Evolutionary conservation across 2,888 invertebrate genomes (phyloP), one percentile per base, ranked within the genome.

Genomic region (Drosophila algonquin): DNA sequence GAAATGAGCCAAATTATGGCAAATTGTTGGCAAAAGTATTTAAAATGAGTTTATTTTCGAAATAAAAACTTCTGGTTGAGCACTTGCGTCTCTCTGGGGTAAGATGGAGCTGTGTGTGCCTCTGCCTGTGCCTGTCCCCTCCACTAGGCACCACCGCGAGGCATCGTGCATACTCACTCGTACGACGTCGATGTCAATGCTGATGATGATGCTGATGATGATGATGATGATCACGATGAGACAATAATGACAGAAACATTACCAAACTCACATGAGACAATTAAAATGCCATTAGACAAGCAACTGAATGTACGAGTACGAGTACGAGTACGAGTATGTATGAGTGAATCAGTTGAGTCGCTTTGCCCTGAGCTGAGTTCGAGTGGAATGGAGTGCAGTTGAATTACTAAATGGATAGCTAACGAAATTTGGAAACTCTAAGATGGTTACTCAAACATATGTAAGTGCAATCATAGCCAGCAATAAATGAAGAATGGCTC

Each of bases 1-100:
- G 77, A 85, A 85, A 85, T 85, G 87, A 83, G 87, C 89, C 87
- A 85, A 85, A 85, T 85, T 85, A 89, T 85, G 81, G 89, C 84
- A 85, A 85, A 85, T 85, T 85, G 84, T 85, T 85, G 76, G 87
- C 79, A 73, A 89, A 89, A 85, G 84, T 85, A 85, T 85, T 85
- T 89, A 85, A 85, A 87, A 87, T 87, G 84, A 81, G 87, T 89
- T 85, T 87, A 87, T 84, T 80, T 76, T 76, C 74, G 71, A 72
- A 72, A 72, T 72, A 72, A 73, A 72, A 73, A 72, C 71, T 72
- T 80, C 79, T 72, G 79, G 65, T 64, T 64, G 56, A 69, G 67
- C 73, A 54, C 73, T 71, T 72, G 63, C 53, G 52, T 54, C 45
- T 54, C 45, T 21, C 40, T 12, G 55, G 18, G 55, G 48, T 2